Base-by-base conservation (phyloP, 2,113 vertebrate species). In the Heterotis niloticus region DNA sequence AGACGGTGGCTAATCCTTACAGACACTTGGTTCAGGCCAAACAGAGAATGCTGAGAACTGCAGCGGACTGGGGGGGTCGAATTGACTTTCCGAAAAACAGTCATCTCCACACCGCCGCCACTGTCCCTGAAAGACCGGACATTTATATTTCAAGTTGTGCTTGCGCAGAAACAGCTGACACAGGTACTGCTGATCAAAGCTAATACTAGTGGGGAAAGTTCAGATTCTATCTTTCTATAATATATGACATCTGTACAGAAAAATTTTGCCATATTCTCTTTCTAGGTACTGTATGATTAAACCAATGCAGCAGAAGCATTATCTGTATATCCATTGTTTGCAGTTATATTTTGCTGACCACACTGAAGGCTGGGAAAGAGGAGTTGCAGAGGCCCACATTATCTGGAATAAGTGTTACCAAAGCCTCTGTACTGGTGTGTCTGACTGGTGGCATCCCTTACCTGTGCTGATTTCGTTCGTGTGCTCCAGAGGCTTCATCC, bases 21-120 rank as follows among this genome's bases (percentile, higher is more conserved):
- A 86, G 94, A 95, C 80, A 96, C 95, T 85, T 96, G 95, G 86
- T 96, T 96, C 82, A 96, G 89, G 64, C 95, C 95, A 83, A 94
- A 96, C 66, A 96, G 87, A 0, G 95, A 96, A 85, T 96, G 95
- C 89, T 96, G 95, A 68, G 95, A 96, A 88, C 95, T 96, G 83
- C 95, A 96, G 79, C 95, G 93, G 9, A 96, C 95, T 0, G 95
- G 95, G 17, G 95, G 95, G 0, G 95, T 96, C 34, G 95, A 95
- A 84, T 94, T 95, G 77, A 94, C 94, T 86, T 95, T 95, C 77
- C 95, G 90, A 84, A 96, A 96, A 71, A 96, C 95, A 0, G 94
- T 96, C 95, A 96, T 96, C 87, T 96, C 95, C 60, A 96, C 95
- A 13, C 94, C 94, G 59, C 89, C 91, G 5, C 91, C 89, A 17